phyloP scores from a whole-genome alignment of 2,888 invertebrate species.

The Heliconius ethilla region DNA sequence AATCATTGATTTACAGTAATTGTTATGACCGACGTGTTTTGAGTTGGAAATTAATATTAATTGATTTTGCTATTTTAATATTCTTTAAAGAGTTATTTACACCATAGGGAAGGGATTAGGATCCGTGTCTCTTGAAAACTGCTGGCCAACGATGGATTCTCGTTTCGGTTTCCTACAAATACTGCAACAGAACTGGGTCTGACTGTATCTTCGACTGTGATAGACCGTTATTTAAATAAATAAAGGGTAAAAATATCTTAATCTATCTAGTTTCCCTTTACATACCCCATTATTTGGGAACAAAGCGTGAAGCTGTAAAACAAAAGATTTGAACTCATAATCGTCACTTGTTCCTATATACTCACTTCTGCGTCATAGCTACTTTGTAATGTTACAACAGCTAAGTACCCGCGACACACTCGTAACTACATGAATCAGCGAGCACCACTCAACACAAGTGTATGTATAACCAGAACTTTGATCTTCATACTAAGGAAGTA shows the following conservation, averaged over 20 bases:
- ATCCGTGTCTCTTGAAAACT: neutral
- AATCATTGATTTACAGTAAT: slow-evolving; percentile 23
- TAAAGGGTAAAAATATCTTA: neutral
- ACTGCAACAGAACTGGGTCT: neutral
- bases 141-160: too few relatives aligned
- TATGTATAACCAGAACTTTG: slow-evolving; percentile 10
- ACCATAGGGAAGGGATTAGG: accelerated
- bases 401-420: neutral
- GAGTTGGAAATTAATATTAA: slow-evolving; percentile 6
- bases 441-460: neutral
- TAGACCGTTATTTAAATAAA: neutral
- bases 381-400: neutral
- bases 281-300: neutral
- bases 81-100: neutral
- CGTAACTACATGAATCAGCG: slow-evolving; percentile 12
- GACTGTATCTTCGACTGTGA: neutral
- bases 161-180: too few relatives aligned
- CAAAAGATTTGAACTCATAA: neutral
- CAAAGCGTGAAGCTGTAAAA: neutral
- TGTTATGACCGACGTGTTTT: slow-evolving; percentile 23
- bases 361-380: neutral
- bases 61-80: neutral
- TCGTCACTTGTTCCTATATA: neutral
- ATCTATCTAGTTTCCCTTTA: neutral
- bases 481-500: slow-evolving; percentile 20